Conservation (phyloP, 2,113 vertebrate genomes). For the Anhinga anhinga region DNA sequence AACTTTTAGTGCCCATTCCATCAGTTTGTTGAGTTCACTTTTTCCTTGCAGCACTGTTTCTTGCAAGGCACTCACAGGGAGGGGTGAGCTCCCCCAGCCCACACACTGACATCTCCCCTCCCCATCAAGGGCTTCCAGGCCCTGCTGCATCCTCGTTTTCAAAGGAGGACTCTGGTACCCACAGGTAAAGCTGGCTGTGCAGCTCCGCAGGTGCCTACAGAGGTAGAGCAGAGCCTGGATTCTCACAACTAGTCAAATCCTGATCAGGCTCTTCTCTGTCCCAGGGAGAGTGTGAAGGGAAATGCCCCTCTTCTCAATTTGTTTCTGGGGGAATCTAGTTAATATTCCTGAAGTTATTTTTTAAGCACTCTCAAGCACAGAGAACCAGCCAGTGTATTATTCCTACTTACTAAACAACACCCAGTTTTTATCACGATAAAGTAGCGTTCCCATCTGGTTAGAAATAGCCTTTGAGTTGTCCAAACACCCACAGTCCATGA, state of each 20-base stretch:
- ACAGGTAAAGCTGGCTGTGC: too few species aligned
- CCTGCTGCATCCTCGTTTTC: neutral
- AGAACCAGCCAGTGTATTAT: neutral
- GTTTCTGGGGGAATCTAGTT: neutral
- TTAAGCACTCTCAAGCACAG: neutral
- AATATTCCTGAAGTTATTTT: neutral
- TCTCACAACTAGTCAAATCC: neutral
- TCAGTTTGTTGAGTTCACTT: neutral
- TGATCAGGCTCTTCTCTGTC: neutral
- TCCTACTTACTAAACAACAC: neutral
- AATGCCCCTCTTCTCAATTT: neutral
- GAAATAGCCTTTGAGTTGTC: neutral
- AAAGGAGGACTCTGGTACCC: fast-evolving
- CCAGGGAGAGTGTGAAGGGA: neutral
- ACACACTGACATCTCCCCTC: neutral
- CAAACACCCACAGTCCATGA: neutral
- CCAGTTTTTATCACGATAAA: neutral
- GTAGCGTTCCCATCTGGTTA: neutral
- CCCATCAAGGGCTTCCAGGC: neutral
- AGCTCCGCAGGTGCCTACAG: neutral
- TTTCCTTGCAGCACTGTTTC: neutral
- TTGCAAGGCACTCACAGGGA: neutral
- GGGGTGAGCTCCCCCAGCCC: neutral
- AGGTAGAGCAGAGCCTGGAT: neutral
- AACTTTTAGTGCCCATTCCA: neutral